Conservation (phyloP, 64 coral and sea anemone genomes). For the Stylophora pistillata region DNA sequence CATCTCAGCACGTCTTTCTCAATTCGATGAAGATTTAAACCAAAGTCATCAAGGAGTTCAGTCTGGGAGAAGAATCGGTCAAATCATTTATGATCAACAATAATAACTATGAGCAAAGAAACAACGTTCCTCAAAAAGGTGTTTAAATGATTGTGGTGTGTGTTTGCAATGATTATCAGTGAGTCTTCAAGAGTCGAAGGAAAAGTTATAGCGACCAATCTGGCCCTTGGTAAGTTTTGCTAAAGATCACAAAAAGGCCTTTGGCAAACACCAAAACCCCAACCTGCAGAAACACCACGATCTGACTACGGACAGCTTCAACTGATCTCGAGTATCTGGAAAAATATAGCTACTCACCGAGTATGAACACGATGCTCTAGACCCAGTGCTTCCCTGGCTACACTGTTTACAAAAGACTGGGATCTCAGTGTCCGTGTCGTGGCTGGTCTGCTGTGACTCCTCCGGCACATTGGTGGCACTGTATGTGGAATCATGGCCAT, state of each 20-base stretch:
- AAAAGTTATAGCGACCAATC: too few species aligned
- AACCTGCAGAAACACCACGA: too few species aligned
- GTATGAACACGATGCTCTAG: constrained; percentile 57
- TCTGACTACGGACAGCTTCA: too few species aligned
- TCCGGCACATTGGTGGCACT: background rate
- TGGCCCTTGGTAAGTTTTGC: too few species aligned
- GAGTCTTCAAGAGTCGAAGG: too few species aligned
- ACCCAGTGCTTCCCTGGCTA: constrained; percentile 57
- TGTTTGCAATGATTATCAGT: too few species aligned
- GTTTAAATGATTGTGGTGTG: too few species aligned
- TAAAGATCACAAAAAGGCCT: too few species aligned
- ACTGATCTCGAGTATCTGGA: background rate
- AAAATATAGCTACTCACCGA: constrained; percentile 47
- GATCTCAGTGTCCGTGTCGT: constrained; percentile 37
- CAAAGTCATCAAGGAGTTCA: constrained; percentile 89
- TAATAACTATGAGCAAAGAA: background rate
- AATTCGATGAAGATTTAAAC: constrained; percentile 96
- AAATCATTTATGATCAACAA: background rate
- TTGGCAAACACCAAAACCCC: too few species aligned
- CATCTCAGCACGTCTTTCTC: constrained; percentile 97
- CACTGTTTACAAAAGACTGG: constrained; percentile 79
- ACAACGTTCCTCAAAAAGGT: too few species aligned
- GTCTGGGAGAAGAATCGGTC: constrained; percentile 29
- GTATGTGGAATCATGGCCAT: constrained; percentile 50
- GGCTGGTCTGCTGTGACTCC: constrained; percentile 19